These are phyloP conservation scores for Campoplex capitator DNA, from an alignment of 2,888 invertebrate genomes.

Conservation along the genomic window DNA sequence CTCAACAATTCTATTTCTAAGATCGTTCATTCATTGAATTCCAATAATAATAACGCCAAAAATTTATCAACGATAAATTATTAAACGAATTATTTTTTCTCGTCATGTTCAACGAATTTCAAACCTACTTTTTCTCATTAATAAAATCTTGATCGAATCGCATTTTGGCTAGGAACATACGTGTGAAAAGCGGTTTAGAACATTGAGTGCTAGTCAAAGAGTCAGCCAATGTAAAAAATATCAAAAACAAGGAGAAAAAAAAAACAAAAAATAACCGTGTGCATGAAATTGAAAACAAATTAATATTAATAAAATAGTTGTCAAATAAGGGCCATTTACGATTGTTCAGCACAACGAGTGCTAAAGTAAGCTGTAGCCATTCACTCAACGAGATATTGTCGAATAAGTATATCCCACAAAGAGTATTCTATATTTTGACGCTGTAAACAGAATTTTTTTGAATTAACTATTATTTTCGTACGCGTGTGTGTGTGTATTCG, in stretches of 20 bases:
- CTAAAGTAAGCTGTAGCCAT: neutral
- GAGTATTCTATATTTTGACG: constrained; percentile 47
- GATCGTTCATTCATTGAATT: neutral
- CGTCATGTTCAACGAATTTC: neutral
- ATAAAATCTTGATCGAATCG: neutral
- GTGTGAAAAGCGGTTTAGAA: neutral
- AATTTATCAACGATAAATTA: neutral
- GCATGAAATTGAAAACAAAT: neutral
- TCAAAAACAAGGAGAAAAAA: neutral
- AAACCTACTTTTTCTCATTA: neutral
- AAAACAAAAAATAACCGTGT: neutral
- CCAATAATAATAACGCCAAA: neutral
- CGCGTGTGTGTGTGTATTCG: constrained; percentile 19
- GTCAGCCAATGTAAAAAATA: neutral
- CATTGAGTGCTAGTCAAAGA: neutral
- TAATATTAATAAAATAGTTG: neutral
- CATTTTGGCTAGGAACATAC: neutral
- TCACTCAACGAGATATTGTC: neutral
- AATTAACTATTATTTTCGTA: constrained; percentile 59
- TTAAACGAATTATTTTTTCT: neutral
- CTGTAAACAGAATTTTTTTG: constrained; percentile 43
- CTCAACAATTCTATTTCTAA: neutral
- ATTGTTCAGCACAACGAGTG: constrained; percentile 1
- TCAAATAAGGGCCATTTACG: neutral
- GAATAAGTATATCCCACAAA: neutral